These are phyloP conservation scores for Bovichtus diacanthus DNA, from an alignment of 2,797 vertebrate genomes.

Conservation along the genomic window DNA sequence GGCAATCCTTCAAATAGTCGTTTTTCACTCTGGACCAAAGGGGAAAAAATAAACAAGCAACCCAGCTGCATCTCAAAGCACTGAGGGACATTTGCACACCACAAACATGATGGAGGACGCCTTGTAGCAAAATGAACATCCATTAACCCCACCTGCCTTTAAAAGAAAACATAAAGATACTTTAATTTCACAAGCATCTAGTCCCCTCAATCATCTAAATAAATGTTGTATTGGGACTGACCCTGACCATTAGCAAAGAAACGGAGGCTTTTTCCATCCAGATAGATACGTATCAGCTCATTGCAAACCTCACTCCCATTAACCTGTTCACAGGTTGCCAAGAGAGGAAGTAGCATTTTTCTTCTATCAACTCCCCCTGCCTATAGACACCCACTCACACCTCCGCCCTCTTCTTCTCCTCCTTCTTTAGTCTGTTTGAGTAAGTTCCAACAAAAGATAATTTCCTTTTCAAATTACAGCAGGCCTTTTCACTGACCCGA, in stretches of 20 bases:
- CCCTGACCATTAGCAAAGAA: conserved; percentile 74
- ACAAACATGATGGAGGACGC: conserved; percentile 17
- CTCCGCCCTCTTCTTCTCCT: not conserved
- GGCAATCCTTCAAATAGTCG: not conserved
- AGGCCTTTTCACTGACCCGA: conserved; percentile 80
- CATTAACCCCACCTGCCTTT: conserved; percentile 9
- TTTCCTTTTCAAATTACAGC: conserved; percentile 88
- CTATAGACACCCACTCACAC: conserved; percentile 51
- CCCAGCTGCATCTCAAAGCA: not conserved
- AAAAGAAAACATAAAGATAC: conserved; percentile 24
- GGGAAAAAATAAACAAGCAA: not conserved
- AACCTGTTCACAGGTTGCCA: conserved; percentile 79
- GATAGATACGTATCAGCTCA: conserved; percentile 81
- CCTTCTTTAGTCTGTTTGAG: conserved; percentile 70
- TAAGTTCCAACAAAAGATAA: conserved; percentile 84
- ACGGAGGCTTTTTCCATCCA: conserved; percentile 73
- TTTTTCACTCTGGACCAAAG: not conserved
- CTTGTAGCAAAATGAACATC: conserved; percentile 17
- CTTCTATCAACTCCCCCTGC: conserved; percentile 51
- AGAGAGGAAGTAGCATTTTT: conserved; percentile 63
- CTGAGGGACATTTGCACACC: not conserved
- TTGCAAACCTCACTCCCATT: conserved; percentile 79
- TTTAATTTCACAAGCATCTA: conserved; percentile 39
- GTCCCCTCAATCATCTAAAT: conserved; percentile 36
- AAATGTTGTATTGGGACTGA: conserved; percentile 23